A percentile compares a stretch with the other conserved stretches of the same genome.
Conservation (phyloP, 2,113 vertebrate species). For the Columbina picui region DNA sequence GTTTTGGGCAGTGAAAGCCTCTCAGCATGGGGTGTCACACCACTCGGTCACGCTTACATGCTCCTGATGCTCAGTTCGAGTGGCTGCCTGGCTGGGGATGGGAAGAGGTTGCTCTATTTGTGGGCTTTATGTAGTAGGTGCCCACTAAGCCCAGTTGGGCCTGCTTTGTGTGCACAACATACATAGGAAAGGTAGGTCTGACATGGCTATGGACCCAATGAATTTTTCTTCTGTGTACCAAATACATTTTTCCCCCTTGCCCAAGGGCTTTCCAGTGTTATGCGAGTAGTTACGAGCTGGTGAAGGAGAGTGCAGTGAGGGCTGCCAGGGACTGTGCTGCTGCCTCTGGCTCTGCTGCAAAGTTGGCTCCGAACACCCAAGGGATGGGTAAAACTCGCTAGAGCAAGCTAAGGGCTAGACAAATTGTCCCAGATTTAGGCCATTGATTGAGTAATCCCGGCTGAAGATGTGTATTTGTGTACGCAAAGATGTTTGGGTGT, state of each 20-base stretch:
- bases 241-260: background rate
- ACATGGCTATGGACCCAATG: too few relatives aligned
- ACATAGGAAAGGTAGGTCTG: background rate
- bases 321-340: background rate
- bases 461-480: conserved; percentile 1
- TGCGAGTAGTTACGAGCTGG: background rate
- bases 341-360: background rate
- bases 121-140: background rate
- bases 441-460: conserved; percentile 22
- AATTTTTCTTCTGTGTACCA: rapidly evolving
- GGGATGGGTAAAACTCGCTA: background rate
- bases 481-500: background rate
- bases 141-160: background rate
- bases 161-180: background rate
- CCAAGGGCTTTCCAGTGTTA: background rate
- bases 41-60: rapidly evolving
- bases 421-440: conserved; percentile 13
- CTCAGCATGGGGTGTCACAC: rapidly evolving
- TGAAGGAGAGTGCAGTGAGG: rapidly evolving
- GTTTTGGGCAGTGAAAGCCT: background rate
- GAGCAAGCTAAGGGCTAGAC: background rate
- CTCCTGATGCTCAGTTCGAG: background rate
- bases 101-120: background rate
- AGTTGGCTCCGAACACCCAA: background rate
- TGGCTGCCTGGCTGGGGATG: background rate